Percentiles rank a stretch among this genome's conserved stretches.
phyloP scores from a whole-genome alignment of 2,888 invertebrate species.

The Fissipunctia ypsillon region DNA sequence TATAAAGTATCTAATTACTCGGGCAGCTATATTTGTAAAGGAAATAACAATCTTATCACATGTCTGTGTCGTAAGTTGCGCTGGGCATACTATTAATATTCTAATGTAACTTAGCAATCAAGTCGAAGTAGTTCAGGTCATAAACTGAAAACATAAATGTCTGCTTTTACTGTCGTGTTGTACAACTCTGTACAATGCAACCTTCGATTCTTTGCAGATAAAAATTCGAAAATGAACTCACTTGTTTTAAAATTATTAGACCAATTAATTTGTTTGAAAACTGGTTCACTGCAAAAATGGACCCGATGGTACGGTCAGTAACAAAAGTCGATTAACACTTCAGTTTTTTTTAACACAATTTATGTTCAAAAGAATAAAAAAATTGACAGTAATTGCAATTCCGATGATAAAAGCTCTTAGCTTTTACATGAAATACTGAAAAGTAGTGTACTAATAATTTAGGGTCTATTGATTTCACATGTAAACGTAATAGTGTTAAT shows the following conservation, averaged over 20 bases:
- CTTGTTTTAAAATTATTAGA: neutral
- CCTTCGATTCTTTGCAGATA: neutral
- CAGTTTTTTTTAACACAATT: too few relatives aligned
- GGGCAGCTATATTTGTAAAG: neutral
- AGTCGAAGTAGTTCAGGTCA: constrained; percentile 11
- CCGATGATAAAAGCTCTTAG: too few relatives aligned
- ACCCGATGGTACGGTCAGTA: too few relatives aligned
- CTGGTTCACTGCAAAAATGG: too few relatives aligned
- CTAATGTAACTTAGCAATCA: constrained; percentile 23
- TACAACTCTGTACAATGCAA: neutral
- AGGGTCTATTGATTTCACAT: too few relatives aligned
- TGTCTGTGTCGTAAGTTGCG: constrained; percentile 3
- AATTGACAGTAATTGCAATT: too few relatives aligned
- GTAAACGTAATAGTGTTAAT: too few relatives aligned
- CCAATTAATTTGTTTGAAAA: too few relatives aligned
- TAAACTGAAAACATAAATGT: constrained; percentile 21
- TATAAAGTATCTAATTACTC: neutral
- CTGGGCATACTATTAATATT: constrained; percentile 24
- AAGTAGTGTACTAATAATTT: too few relatives aligned
- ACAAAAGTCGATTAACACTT: too few relatives aligned
- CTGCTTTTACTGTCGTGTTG: neutral
- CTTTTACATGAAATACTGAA: too few relatives aligned
- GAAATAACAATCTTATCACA: constrained; percentile 3
- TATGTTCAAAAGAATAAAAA: too few relatives aligned
- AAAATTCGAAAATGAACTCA: neutral